These are phyloP conservation scores for Noturus placidus DNA, from an alignment of 2,113 vertebrate species.

Conservation along the genomic window DNA sequence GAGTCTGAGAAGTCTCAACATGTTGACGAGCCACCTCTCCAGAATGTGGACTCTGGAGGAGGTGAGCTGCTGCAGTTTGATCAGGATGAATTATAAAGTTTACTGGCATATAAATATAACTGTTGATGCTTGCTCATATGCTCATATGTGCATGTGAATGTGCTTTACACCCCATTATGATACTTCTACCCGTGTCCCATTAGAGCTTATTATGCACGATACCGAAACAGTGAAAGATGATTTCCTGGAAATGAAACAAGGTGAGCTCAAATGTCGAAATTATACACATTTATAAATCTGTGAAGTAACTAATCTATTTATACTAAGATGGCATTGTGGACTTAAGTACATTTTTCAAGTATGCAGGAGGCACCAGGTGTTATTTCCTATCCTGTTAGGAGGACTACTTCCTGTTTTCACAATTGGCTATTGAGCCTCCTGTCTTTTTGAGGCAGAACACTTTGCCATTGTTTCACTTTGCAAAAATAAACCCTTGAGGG, in stretches of 20 bases:
- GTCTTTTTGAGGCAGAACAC: constrained; percentile 53
- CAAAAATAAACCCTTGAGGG: constrained; percentile 45
- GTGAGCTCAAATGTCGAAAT: constrained; percentile 46
- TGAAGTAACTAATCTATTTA: background rate
- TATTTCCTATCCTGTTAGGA: constrained; percentile 62
- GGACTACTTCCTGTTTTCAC: constrained; percentile 68
- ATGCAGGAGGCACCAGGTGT: constrained; percentile 61
- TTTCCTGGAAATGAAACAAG: constrained; percentile 59
- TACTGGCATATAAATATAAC: background rate
- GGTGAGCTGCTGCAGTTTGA: constrained; percentile 52
- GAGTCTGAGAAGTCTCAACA: constrained; percentile 57
- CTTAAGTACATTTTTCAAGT: constrained; percentile 56
- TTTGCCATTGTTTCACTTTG: constrained; percentile 61
- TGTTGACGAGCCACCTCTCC: constrained; percentile 54
- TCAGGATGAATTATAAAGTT: background rate
- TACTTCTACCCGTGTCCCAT: background rate
- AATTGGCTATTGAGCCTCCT: constrained; percentile 52
- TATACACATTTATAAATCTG: background rate
- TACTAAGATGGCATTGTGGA: constrained; percentile 22
- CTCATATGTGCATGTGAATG: constrained; percentile 18
- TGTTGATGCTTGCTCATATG: background rate
- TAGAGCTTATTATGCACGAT: constrained; percentile 54
- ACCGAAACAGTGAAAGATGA: constrained; percentile 59
- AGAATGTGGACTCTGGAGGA: constrained; percentile 50
- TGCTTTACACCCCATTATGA: background rate